These are phyloP conservation scores for Eudyptes chrysolophus DNA, from an alignment of 2,113 vertebrate species.

Conservation along the genomic window DNA sequence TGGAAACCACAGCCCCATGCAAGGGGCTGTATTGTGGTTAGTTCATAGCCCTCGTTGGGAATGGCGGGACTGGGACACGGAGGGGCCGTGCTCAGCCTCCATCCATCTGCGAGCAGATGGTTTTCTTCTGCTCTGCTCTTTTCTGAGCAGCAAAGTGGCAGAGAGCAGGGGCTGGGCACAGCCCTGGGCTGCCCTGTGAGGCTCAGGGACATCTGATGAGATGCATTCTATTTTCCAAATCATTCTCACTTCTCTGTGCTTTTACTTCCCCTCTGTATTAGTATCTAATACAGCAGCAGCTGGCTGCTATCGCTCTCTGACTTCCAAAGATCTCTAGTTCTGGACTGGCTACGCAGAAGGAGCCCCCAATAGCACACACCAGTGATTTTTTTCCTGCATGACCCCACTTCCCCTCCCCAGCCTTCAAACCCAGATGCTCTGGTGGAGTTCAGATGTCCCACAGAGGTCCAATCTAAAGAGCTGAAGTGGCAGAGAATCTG, in stretches of 20 bases:
- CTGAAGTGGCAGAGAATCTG: background rate
- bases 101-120: fast-evolving
- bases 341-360: background rate
- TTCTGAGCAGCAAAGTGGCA: background rate
- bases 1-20: background rate
- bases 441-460: background rate
- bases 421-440: background rate
- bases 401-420: background rate
- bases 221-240: background rate
- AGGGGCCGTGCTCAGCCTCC: background rate
- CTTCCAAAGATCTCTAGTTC: background rate
- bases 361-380: background rate
- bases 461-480: background rate
- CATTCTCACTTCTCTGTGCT: background rate
- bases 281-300: background rate
- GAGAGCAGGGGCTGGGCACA: background rate
- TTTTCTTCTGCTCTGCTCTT: background rate
- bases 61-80: background rate
- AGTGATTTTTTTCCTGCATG: background rate
- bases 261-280: background rate
- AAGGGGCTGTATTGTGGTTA: background rate
- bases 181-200: background rate
- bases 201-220: background rate
- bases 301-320: background rate
- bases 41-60: background rate